phyloP scores from a whole-genome alignment of 2,113 vertebrate genomes.

The Pseudonaja textilis region DNA sequence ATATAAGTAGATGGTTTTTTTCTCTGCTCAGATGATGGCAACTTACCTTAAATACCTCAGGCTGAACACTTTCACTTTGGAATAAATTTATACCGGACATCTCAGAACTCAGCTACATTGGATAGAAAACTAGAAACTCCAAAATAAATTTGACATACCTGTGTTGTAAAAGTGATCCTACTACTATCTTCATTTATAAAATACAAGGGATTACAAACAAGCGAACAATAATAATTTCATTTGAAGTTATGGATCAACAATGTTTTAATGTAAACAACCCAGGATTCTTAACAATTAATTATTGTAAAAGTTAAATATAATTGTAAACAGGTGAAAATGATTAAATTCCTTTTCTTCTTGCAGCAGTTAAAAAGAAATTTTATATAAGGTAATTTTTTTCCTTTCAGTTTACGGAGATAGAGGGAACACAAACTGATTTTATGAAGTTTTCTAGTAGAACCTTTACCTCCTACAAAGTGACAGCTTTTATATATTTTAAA shows the following conservation, averaged over 20 bases:
- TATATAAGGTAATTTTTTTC: neutral
- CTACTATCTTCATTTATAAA: neutral
- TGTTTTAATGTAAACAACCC: neutral
- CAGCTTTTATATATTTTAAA: neutral
- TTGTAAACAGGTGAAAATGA: neutral
- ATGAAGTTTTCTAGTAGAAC: neutral
- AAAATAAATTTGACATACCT: neutral
- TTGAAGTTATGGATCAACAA: neutral
- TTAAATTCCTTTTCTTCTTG: neutral
- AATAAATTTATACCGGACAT: neutral
- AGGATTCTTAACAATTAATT: neutral
- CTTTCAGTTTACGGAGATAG: neutral
- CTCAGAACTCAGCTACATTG: neutral
- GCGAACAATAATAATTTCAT: neutral
- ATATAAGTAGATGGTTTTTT: neutral
- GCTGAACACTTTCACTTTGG: neutral
- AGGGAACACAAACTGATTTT: neutral
- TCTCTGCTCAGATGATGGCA: neutral
- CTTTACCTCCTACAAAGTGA: neutral
- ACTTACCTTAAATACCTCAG: neutral
- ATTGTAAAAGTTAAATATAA: neutral
- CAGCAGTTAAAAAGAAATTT: neutral
- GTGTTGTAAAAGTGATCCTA: neutral
- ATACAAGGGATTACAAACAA: neutral
- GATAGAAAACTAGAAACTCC: neutral